Evolutionary conservation across 2,797 vertebrate species (phyloP), one percentile per base, ranked within the genome.

Genomic region (Malacoctenus gilli): DNA sequence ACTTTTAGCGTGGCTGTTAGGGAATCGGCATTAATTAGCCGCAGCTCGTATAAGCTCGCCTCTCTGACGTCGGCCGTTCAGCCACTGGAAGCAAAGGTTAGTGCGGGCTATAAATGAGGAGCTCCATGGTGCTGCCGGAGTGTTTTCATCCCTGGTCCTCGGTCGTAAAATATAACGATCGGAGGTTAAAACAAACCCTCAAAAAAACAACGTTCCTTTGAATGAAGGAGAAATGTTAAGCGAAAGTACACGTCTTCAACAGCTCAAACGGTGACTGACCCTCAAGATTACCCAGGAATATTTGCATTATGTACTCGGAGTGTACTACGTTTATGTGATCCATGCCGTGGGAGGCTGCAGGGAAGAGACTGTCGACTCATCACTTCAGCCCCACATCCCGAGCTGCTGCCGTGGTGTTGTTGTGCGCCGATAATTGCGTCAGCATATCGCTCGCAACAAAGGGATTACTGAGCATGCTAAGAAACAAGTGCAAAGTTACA

Each of bases 401-500:
- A 28, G 25, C 11, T n/a, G n/a, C n/a, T n/a, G 25, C 7, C n/a
- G n/a, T 14, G 42, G 20, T 44, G 4, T 49, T 40, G 14, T 35
- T 16, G 34, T 32, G 43, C 18, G 47, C 34, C 49, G 10, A 42
- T 54, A 34, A 44, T 67, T 60, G 30, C 58, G 16, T 36, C 40
- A 13, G 18, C 31, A 32, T 44, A 39, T 19, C 18, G 8, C 8
- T 68, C 14, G 2, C 19, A 48, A 72, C 32, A 70, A 68, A 64
- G 49, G 43, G 51, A 76, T 83, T 78, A 54, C 34, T 3, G 20
- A 41, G 30, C 54, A 60, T 65, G 31, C 70, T 15, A 52, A 67
- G 73, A 74, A 83, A 63, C 20, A 50, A 65, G 50, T 77, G 51
- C 21, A 63, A 72, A 48, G 59, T 82, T 65, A 20, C 56, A 59